Evolutionary conservation across 2,113 vertebrate species (phyloP), one percentile per base, ranked within the genome.

Genomic region (Pelecanoides urinatrix): DNA sequence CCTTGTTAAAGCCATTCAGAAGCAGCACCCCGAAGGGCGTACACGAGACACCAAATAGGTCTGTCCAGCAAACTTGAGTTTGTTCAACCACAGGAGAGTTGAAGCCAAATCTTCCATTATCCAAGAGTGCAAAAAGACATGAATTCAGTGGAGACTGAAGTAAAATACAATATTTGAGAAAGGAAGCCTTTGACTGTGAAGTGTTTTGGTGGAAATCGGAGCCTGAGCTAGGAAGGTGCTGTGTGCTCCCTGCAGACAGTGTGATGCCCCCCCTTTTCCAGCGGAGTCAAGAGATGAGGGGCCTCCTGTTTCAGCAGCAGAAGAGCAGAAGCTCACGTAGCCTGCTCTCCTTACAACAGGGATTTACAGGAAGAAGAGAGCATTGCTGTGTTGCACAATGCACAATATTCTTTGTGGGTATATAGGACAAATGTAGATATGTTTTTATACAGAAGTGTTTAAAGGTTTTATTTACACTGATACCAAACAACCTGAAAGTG

Each of bases 21-120:
- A 44, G 22, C 34, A 53, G 38, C 19, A 17, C 38, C 15, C 47
- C 1, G 1, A 63, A 44, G 73, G 44, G 18, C 4, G 6, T 6
- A 5, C 11, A 8, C 36, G 17, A n/a, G 58, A 6, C 7, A 8
- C 17, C 1, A 1, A 16, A 6, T 3, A 9, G 13, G 23, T 29
- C 38, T 47, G 52, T 9, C 29, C 23, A 7, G 40, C 20, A 40
- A 55, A 70, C 40, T 26, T 36, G 45, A 17, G 20, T 25, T 62
- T 76, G 40, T 8, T 59, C 27, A 30, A 22, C 13, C 40, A 8
- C 5, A 16, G 47, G 42, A 66, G 52, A 55, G n/a, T 3, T 34
- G 40, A 42, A 73, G 45, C 38, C 6, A 12, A 19, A 26, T 42
- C 91, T 78, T 50, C 30, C 1, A 0, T 85, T 34, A 49, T n/a